phyloP scores from a whole-genome alignment of 2,113 vertebrate species.

The Melanocharis versteri region DNA sequence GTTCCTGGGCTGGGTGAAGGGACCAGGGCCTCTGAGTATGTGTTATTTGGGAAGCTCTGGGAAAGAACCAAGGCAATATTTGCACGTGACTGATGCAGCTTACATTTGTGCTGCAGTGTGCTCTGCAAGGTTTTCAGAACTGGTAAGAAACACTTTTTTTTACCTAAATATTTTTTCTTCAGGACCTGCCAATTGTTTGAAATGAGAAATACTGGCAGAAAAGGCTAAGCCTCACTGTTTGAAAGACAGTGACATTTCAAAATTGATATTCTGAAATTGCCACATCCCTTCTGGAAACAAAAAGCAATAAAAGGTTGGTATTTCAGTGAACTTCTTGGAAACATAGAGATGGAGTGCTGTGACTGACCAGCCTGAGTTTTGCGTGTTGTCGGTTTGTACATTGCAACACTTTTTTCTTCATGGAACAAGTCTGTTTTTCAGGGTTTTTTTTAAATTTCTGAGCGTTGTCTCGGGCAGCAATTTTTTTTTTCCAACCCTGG shows the following conservation, averaged over 20 bases:
- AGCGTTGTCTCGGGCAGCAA: not conserved
- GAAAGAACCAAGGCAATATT: not conserved
- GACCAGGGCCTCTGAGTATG: not conserved
- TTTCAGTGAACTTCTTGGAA: conserved; percentile 9
- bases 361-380: not conserved
- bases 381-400: accelerated
- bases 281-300: conserved; percentile 9
- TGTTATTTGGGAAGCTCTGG: not conserved
- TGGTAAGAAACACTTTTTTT: not conserved
- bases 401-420: not conserved
- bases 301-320: not conserved
- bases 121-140: not conserved
- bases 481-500: not conserved
- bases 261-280: conserved; percentile 15
- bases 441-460: not conserved
- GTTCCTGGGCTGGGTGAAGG: not conserved
- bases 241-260: conserved; percentile 47
- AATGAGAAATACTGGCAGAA: not conserved
- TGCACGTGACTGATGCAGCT: not conserved
- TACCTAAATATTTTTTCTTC: not conserved
- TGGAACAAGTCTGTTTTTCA: not conserved
- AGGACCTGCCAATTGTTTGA: not conserved
- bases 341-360: not conserved
- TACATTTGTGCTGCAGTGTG: not conserved
- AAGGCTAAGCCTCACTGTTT: not conserved